These are phyloP conservation scores for Falco concolor DNA, from an alignment of 2,797 vertebrate genomes.

Conservation along the genomic window DNA sequence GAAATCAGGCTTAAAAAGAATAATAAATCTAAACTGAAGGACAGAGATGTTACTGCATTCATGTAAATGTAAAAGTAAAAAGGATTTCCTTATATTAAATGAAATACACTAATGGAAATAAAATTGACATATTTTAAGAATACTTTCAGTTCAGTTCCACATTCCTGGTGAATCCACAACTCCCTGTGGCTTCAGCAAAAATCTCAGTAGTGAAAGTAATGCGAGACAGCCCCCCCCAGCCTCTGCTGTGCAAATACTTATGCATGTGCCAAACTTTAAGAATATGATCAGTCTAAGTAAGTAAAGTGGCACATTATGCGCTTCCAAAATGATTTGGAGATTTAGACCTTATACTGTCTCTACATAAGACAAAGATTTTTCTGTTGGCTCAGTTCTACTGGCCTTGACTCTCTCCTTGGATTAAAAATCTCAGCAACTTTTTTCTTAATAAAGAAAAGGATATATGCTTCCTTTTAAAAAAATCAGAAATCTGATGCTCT, in stretches of 20 bases:
- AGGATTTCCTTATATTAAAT: not conserved
- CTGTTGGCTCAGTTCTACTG: not conserved
- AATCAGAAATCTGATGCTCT: not conserved
- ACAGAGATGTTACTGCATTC: not conserved
- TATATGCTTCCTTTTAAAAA: not conserved
- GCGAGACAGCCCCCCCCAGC: not conserved
- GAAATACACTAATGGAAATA: not conserved
- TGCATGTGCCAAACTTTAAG: not conserved
- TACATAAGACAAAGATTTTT: not conserved
- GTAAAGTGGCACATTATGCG: not conserved
- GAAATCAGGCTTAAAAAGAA: constrained; percentile 49
- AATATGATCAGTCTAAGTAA: not conserved
- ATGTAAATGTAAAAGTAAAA: not conserved
- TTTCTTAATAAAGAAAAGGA: not conserved
- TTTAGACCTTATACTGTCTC: not conserved
- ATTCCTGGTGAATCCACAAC: not conserved
- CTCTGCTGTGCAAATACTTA: not conserved
- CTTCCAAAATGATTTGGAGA: not conserved
- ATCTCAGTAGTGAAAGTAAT: not conserved
- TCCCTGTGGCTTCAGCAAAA: not conserved
- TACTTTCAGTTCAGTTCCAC: not conserved
- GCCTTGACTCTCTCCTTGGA: not conserved
- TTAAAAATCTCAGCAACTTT: not conserved
- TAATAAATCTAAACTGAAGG: constrained; percentile 1
- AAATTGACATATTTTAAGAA: not conserved